Evolutionary conservation across 2,888 invertebrate genomes (phyloP), one percentile per base, ranked within the genome.

Genomic region (Celastrina argiolus): DNA sequence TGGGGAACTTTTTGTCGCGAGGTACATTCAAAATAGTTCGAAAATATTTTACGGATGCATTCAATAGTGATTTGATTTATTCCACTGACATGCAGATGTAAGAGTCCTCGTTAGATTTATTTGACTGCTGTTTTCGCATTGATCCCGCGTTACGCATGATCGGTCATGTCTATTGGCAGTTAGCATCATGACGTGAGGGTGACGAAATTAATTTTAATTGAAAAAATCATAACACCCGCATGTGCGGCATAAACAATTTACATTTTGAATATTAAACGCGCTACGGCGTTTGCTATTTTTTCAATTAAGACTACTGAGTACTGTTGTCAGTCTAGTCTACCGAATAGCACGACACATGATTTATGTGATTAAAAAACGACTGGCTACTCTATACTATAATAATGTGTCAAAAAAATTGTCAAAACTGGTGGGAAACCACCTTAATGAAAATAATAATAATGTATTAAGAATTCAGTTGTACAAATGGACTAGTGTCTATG

Each of bases 1-100:
- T 79, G 79, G 88, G 86, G 85, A 82, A 74, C 76, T 83, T 87
- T 86, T 86, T 85, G 75, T 77, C 73, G 80, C 76, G 78, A 78
- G 77, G 76, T 78, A 79, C 88, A 88, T 90, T 88, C 88, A 88
- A 89, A 90, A 89, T 84, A 91, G 89, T 89, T 90, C 84, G 74
- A 85, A 87, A 90, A 90, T 88, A 88, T 91, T 91, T 88, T 83
- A 90, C 87, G 88, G 81, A 81, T 84, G 87, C 84, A 90, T 91
- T 89, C 85, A 90, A 88, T 82, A 77, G 87, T 88, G 89, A 90
- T 91, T 90, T 91, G 90, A 91, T 91, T 91, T 91, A 91, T 91
- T 85, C 88, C 82, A 85, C 81, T 86, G 88, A 86, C 89, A 91
- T 91, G 90, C 90, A 90, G 90, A 91, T 90, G 88, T 82, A 80